A percentile compares a stretch with the other conserved stretches of the same genome.
Conservation (phyloP, 2,888 invertebrate genomes). For the Lasioglossum lativentre region DNA sequence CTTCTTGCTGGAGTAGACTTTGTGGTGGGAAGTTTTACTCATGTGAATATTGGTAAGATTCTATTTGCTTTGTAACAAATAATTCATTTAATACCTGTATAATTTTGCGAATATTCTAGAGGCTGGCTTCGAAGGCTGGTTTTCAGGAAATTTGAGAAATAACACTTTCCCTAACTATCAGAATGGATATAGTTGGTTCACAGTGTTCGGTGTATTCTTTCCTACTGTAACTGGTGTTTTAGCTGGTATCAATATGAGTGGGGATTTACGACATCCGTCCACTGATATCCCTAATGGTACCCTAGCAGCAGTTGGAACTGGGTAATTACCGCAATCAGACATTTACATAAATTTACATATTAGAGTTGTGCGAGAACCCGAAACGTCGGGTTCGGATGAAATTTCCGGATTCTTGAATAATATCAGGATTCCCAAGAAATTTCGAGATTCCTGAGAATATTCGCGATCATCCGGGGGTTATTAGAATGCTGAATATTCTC, state of each 20-base stretch:
- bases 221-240: constrained; percentile 98
- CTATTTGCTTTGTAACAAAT: neutral
- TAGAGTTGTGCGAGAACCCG: neutral
- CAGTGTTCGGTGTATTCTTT: constrained; percentile 98
- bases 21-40: constrained; percentile 95
- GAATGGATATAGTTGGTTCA: constrained; percentile 95
- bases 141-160: constrained; percentile 90
- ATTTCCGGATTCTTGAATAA: neutral
- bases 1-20: constrained; percentile 96
- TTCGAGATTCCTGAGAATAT: no score
- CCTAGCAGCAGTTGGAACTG: constrained; percentile 95
- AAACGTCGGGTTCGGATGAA: neutral
- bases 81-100: constrained; percentile 4
- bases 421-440: neutral
- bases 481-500: no score
- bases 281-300: constrained; percentile 98
- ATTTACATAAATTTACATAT: neutral
- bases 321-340: constrained; percentile 86
- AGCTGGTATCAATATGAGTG: constrained; percentile 99
- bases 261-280: constrained; percentile 96
- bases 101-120: constrained; percentile 85
- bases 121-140: constrained; percentile 95
- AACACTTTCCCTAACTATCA: constrained; percentile 93
- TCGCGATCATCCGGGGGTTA: no score
- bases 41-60: constrained; percentile 89